Evolutionary conservation across 2,113 vertebrate species (phyloP).

Genomic region (Ochotona princeps): DNA sequence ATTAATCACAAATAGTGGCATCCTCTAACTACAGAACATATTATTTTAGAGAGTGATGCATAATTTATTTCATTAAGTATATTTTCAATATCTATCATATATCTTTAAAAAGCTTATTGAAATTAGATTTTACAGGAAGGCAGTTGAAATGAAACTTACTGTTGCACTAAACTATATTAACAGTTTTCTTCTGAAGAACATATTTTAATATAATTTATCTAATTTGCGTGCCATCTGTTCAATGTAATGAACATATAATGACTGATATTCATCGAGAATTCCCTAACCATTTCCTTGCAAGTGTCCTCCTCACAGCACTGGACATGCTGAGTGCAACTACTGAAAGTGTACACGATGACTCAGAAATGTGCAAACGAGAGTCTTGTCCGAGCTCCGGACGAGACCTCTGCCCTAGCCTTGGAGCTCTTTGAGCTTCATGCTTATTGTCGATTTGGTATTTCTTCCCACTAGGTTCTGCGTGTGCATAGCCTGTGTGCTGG

Average conservation of each 20-base stretch:
- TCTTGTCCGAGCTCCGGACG: neutral
- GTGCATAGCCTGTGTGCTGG: neutral
- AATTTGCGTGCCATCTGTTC: neutral
- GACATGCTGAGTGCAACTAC: neutral
- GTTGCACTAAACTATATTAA: neutral
- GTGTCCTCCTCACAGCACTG: neutral
- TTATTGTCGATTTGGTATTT: neutral
- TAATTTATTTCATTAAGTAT: neutral
- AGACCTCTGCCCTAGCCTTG: neutral
- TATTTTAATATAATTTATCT: neutral
- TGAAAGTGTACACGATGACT: too few relatives aligned
- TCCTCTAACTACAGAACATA: neutral
- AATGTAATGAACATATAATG: neutral
- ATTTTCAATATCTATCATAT: neutral
- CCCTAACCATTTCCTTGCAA: neutral
- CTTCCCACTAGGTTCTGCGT: neutral
- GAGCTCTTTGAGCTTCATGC: neutral
- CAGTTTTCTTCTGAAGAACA: neutral
- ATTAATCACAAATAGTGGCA: neutral
- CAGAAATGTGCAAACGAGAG: neutral
- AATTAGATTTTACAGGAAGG: neutral
- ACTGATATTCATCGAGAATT: neutral
- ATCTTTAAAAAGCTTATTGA: neutral
- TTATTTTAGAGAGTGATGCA: neutral
- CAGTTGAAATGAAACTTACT: neutral